A percentile compares a stretch with the other conserved stretches of the same genome.
phyloP scores from a whole-genome alignment of 2,888 invertebrate genomes.

The Malachius bipustulatus region DNA sequence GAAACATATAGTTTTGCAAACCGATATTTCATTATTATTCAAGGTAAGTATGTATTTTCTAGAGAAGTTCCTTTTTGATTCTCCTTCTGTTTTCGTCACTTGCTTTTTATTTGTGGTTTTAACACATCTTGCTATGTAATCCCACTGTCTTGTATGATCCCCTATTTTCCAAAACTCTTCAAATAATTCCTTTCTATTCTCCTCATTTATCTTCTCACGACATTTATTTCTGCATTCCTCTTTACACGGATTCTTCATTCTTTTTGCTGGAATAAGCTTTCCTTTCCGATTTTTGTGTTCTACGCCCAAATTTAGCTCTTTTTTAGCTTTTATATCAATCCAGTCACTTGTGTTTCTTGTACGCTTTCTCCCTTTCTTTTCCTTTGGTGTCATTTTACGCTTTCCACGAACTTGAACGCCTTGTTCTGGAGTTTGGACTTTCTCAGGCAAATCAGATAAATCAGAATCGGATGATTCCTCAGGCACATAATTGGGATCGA shows the following conservation, averaged over 20 bases:
- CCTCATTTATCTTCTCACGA: slow-evolving; percentile 2
- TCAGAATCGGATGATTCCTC: too few species aligned
- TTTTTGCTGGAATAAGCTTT: not conserved
- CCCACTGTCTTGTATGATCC: slow-evolving; percentile 3
- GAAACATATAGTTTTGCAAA: not conserved
- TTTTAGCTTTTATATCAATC: slow-evolving; percentile 1
- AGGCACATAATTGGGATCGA: too few species aligned
- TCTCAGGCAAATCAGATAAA: too few species aligned
- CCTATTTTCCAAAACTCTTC: not conserved
- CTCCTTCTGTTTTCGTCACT: not conserved
- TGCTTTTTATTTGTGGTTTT: not conserved
- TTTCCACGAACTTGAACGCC: too few species aligned
- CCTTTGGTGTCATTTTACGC: too few species aligned
- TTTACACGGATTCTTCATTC: not conserved
- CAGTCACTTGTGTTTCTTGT: not conserved
- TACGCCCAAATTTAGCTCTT: not conserved
- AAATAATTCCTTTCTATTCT: not conserved
- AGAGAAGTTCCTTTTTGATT: not conserved
- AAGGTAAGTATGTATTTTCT: not conserved
- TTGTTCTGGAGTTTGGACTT: too few species aligned
- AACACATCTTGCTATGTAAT: not conserved
- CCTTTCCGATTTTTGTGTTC: not conserved
- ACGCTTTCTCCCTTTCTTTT: slow-evolving; percentile 1
- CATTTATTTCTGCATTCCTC: too few species aligned
- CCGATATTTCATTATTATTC: not conserved